Percentiles rank a stretch among this genome's conserved stretches.
Conservation (phyloP, 1,140 invertebrate species). For the Caenorhabditis briggsae region DNA sequence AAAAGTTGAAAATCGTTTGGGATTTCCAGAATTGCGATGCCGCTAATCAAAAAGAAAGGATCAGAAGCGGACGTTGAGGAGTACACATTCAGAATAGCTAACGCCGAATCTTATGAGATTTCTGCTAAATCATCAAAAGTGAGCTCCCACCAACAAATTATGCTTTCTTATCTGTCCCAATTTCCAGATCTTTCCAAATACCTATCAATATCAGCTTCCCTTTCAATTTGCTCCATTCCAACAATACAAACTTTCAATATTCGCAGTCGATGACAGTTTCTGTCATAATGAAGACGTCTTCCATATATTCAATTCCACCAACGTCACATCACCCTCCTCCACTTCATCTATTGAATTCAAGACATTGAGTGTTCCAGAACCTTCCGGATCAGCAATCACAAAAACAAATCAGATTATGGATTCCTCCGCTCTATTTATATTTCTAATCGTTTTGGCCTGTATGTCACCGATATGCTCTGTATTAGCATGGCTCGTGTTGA, state of each 20-base stretch:
- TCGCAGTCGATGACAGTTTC: slow-evolving; percentile 42
- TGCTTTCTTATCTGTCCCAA: background rate
- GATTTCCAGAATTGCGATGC: slow-evolving; percentile 31
- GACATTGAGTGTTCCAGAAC: slow-evolving; percentile 7
- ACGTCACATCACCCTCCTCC: background rate
- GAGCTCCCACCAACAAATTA: background rate
- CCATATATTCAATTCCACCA: slow-evolving; percentile 42
- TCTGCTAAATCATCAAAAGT: slow-evolving; percentile 13
- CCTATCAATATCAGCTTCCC: slow-evolving; percentile 10
- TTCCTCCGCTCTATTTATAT: slow-evolving; percentile 1
- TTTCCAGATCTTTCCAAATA: slow-evolving; percentile 1
- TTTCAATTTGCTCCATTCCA: slow-evolving; percentile 22
- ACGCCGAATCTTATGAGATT: slow-evolving; percentile 38
- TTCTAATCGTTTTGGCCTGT: background rate
- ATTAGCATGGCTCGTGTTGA: background rate
- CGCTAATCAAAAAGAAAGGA: slow-evolving; percentile 29
- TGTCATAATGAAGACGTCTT: slow-evolving; percentile 49
- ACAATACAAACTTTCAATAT: slow-evolving; percentile 48
- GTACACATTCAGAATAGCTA: slow-evolving; percentile 31
- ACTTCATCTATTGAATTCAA: background rate
- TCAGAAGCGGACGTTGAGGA: background rate
- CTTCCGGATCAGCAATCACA: background rate
- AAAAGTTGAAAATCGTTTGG: background rate
- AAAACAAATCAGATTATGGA: slow-evolving; percentile 13
- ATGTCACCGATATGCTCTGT: slow-evolving; percentile 19